Conservation (phyloP, 2,888 invertebrate species). For the Mythimna pallens region DNA sequence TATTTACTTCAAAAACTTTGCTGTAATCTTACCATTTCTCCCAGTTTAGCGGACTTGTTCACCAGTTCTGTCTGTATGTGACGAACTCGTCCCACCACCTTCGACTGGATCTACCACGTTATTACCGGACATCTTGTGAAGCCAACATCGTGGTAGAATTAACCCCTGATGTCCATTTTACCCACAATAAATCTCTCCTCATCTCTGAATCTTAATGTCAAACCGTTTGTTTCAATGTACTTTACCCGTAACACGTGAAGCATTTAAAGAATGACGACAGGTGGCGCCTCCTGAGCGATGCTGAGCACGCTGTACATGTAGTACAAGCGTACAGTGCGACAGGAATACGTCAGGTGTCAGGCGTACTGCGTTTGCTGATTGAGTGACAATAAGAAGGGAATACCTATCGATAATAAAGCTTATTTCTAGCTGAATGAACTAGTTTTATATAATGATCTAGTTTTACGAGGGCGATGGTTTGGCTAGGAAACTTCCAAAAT, state of each 20-base stretch:
- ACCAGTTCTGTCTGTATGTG: neutral
- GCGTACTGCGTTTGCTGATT: conserved; percentile 11
- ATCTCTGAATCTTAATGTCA: conserved; percentile 11
- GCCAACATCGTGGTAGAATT: neutral
- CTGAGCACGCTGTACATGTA: neutral
- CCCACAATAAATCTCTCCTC: conserved; percentile 21
- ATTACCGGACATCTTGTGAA: no score
- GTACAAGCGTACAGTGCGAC: conserved; percentile 16
- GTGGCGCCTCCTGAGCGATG: conserved; percentile 50
- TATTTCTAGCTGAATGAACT: no score
- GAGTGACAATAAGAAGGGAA: conserved; percentile 6
- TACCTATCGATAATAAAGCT: neutral
- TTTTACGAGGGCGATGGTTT: neutral
- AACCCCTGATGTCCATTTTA: neutral
- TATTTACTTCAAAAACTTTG: neutral
- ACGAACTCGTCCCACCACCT: neutral
- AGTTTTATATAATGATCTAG: no score
- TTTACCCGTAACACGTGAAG: conserved; percentile 26
- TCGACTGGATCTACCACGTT: neutral
- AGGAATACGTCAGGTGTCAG: conserved; percentile 43
- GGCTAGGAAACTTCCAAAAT: neutral
- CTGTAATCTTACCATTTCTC: neutral
- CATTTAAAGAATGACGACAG: conserved; percentile 41
- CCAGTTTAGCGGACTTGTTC: neutral
- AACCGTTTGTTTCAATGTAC: conserved; percentile 17